Percentiles rank a stretch among this genome's conserved stretches.
These are phyloP conservation scores for Harmothoe impar DNA, from an alignment of 2,888 invertebrate genomes.

Conservation along the genomic window DNA sequence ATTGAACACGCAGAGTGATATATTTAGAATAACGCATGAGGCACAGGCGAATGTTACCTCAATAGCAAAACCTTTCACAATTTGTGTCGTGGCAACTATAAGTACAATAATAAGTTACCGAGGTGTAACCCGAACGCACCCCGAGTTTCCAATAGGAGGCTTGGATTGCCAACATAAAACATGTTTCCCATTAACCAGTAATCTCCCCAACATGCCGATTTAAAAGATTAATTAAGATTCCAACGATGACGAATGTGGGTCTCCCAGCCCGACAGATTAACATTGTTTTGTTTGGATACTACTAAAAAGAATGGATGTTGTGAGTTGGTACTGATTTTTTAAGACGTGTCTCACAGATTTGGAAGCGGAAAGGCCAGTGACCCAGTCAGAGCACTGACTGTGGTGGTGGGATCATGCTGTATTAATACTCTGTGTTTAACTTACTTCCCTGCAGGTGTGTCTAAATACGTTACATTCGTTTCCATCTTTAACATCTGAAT, in stretches of 20 bases:
- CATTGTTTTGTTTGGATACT: background rate
- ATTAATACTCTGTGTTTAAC: background rate
- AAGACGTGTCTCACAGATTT: background rate
- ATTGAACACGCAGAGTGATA: too few relatives aligned
- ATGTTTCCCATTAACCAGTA: slow-evolving; percentile 50
- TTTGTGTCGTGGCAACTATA: too few relatives aligned
- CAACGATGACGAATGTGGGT: slow-evolving; percentile 12
- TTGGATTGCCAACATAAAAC: background rate
- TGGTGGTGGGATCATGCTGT: background rate
- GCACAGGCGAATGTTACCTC: too few relatives aligned
- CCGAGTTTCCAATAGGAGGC: too few relatives aligned
- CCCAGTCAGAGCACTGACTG: background rate
- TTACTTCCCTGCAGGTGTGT: background rate
- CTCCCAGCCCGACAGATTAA: slow-evolving; percentile 40
- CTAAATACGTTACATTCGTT: background rate
- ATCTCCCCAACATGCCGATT: background rate
- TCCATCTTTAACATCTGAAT: too few relatives aligned
- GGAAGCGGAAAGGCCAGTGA: slow-evolving; percentile 27
- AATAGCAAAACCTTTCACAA: too few relatives aligned
- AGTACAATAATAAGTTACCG: too few relatives aligned
- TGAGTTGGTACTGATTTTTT: background rate
- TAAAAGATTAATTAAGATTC: slow-evolving; percentile 58
- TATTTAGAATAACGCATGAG: too few relatives aligned
- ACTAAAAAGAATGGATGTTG: background rate
- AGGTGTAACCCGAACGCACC: too few relatives aligned